Conservation (phyloP, 2,888 invertebrate genomes). For the Stenoptilia bipunctidactyla region DNA sequence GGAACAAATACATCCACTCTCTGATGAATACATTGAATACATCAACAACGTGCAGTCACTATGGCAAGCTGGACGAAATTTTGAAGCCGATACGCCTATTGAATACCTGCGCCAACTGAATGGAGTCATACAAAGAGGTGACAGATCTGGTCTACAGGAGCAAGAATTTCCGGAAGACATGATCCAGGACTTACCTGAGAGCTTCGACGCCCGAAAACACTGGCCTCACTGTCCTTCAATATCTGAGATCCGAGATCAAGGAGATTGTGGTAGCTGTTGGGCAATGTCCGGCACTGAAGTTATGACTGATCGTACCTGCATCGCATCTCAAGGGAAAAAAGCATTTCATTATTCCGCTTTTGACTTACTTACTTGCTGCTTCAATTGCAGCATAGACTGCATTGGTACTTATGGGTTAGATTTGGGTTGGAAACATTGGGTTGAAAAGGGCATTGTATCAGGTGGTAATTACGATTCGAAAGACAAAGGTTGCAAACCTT, state of each 20-base stretch:
- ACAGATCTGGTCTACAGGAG: too few relatives aligned
- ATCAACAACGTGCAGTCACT: too few relatives aligned
- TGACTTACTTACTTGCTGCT: slow-evolving; percentile 81
- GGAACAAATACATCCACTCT: too few relatives aligned
- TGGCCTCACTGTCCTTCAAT: slow-evolving; percentile 86
- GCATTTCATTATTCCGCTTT: slow-evolving; percentile 75
- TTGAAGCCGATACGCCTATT: too few relatives aligned
- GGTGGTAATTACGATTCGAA: too few relatives aligned
- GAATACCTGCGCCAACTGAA: too few relatives aligned
- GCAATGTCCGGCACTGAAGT: slow-evolving; percentile 85
- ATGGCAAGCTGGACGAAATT: too few relatives aligned
- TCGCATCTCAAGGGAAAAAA: slow-evolving; percentile 72
- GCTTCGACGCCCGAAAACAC: slow-evolving; percentile 80
- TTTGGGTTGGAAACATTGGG: slow-evolving; percentile 84
- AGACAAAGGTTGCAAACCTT: too few relatives aligned
- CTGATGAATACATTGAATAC: too few relatives aligned
- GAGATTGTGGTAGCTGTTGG: slow-evolving; percentile 90
- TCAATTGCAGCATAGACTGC: too few relatives aligned
- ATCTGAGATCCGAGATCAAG: slow-evolving; percentile 79
- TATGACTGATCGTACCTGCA: slow-evolving; percentile 85
- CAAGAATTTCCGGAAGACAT: too few relatives aligned
- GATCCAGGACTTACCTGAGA: slow-evolving; percentile 79
- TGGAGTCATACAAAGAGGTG: too few relatives aligned
- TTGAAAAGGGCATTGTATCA: slow-evolving; percentile 76
- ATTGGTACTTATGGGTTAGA: slow-evolving; percentile 76